These are phyloP conservation scores for Silurus aristotelis DNA, from an alignment of 2,797 vertebrate species.

Conservation along the genomic window DNA sequence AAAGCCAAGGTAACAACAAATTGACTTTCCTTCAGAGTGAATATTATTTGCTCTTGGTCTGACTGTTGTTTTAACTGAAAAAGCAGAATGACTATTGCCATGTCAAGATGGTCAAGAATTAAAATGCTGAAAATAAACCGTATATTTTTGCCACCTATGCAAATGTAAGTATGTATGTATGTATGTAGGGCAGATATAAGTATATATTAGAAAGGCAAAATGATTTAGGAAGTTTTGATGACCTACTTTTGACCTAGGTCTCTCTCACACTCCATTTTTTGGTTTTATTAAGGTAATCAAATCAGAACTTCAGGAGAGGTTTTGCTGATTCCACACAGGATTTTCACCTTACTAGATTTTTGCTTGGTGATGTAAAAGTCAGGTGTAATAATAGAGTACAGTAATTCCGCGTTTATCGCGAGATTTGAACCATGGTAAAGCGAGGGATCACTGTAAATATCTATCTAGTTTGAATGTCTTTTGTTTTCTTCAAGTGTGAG, in stretches of 20 bases:
- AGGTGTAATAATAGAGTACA: not conserved
- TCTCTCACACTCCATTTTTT: not conserved
- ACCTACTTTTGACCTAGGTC: not conserved
- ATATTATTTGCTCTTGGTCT: slow-evolving; percentile 7
- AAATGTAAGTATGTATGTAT: not conserved
- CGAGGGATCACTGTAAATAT: not conserved
- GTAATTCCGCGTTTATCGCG: too few relatives aligned
- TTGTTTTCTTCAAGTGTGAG: not conserved
- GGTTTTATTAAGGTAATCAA: not conserved
- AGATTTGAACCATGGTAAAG: too few relatives aligned
- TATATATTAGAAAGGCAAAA: not conserved
- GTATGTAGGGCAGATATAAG: not conserved
- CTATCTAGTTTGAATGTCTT: not conserved
- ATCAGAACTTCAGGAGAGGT: not conserved
- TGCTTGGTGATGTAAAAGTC: not conserved
- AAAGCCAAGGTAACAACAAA: not conserved
- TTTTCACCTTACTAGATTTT: not conserved
- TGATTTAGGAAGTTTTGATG: not conserved
- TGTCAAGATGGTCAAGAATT: not conserved
- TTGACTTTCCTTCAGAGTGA: not conserved
- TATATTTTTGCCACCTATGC: not conserved
- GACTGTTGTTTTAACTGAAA: not conserved
- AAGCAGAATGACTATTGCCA: not conserved
- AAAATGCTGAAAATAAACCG: not conserved
- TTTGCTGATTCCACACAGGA: not conserved